These are phyloP conservation scores for Boulengeromyrus knoepffleri DNA, from an alignment of 2,113 vertebrate species.

Conservation along the genomic window DNA sequence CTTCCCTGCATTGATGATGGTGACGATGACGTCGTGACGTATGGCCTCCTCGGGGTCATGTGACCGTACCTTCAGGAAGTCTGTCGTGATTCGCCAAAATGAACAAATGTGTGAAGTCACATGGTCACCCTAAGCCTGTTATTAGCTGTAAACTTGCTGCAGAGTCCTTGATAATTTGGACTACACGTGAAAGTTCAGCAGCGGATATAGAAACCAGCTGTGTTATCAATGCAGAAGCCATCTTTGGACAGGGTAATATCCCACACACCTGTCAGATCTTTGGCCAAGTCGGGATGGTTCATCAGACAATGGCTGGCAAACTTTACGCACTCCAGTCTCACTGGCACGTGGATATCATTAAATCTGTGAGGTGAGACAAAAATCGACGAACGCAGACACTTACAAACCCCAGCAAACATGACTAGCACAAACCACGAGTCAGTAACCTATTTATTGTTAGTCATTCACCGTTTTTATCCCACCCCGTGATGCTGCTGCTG, in stretches of 20 bases:
- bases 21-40: constrained; percentile 96
- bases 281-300: constrained; percentile 97
- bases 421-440: background rate
- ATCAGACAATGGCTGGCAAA: constrained; percentile 99
- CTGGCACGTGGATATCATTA: constrained; percentile 98
- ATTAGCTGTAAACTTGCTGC: background rate
- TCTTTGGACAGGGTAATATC: background rate
- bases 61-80: constrained; percentile 93
- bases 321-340: constrained; percentile 96
- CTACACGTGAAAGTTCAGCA: background rate
- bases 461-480: background rate
- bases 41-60: constrained; percentile 98
- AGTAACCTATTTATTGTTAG: background rate
- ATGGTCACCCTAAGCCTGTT: background rate
- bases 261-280: constrained; percentile 84
- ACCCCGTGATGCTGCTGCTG: background rate
- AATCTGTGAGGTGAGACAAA: constrained; percentile 63
- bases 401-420: background rate
- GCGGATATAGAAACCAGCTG: background rate
- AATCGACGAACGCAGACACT: background rate
- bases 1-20: constrained; percentile 96
- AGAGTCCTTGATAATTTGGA: background rate
- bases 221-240: background rate
- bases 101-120: background rate
- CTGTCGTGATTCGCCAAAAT: constrained; percentile 45